phyloP scores from a whole-genome alignment of 1,140 invertebrate species.

The Dolichoris vasculosae region DNA sequence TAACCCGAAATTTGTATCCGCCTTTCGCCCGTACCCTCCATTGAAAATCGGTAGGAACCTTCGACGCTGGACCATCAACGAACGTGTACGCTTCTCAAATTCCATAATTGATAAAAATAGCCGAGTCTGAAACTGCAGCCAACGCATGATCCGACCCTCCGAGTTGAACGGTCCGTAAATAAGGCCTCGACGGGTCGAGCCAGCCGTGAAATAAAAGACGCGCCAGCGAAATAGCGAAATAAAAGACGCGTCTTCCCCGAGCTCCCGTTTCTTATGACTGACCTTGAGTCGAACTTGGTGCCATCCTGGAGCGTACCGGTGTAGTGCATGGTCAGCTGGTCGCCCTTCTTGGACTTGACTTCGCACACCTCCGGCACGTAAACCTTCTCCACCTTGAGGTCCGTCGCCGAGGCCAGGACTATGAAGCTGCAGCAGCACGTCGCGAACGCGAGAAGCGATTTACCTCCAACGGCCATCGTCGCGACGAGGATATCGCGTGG shows the following conservation, averaged over 20 bases:
- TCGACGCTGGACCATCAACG: too few relatives aligned
- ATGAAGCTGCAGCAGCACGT: constrained; percentile 1
- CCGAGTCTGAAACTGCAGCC: too few relatives aligned
- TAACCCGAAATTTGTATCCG: too few relatives aligned
- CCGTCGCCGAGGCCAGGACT: constrained; percentile 58
- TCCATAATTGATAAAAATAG: too few relatives aligned
- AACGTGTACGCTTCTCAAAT: too few relatives aligned
- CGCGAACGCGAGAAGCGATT: constrained; percentile 22
- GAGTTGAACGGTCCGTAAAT: too few relatives aligned
- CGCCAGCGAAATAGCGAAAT: too few relatives aligned
- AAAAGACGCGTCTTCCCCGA: background rate
- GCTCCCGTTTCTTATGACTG: constrained; percentile 65
- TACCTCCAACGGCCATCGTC: background rate
- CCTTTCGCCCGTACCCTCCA: too few relatives aligned
- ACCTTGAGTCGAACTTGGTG: constrained; percentile 96
- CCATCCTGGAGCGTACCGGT: constrained; percentile 90
- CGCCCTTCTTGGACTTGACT: constrained; percentile 87
- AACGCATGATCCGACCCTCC: too few relatives aligned
- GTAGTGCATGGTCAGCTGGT: constrained; percentile 96
- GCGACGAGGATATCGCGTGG: background rate
- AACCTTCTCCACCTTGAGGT: constrained; percentile 87
- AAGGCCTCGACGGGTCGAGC: too few relatives aligned
- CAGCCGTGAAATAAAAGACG: too few relatives aligned
- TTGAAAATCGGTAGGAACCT: too few relatives aligned
- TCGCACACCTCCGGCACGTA: constrained; percentile 87